Conservation (phyloP, 2,797 vertebrate genomes). For the Propithecus deckenii region DNA sequence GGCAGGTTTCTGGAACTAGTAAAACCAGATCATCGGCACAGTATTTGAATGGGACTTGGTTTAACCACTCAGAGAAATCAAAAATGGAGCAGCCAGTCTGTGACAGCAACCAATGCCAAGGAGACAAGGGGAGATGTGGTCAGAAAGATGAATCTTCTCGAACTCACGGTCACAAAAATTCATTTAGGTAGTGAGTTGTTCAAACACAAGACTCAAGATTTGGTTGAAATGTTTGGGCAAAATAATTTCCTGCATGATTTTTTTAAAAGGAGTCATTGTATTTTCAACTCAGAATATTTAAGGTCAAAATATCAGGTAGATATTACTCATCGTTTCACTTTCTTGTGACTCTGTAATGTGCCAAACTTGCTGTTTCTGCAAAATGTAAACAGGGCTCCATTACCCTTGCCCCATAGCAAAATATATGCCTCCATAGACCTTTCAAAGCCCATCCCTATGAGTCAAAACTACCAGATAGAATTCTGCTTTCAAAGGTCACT, state of each 20-base stretch:
- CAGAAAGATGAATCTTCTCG: neutral
- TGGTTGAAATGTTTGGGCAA: neutral
- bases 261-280: neutral
- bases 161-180: neutral
- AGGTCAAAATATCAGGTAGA: neutral
- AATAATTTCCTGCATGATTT: neutral
- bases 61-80: neutral
- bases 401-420: neutral
- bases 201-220: neutral
- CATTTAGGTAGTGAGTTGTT: neutral
- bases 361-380: neutral
- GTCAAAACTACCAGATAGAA: neutral
- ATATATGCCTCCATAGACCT: neutral
- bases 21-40: neutral
- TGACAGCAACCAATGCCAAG: neutral
- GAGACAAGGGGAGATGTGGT: fast-evolving
- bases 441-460: neutral
- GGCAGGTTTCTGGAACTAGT: neutral
- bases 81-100: neutral
- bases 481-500: neutral
- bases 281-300: neutral
- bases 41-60: neutral
- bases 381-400: neutral
- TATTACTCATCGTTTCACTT: neutral
- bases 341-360: neutral